Evolutionary conservation across 2,888 invertebrate species (phyloP).

Genomic region (Rotaria sp.): DNA sequence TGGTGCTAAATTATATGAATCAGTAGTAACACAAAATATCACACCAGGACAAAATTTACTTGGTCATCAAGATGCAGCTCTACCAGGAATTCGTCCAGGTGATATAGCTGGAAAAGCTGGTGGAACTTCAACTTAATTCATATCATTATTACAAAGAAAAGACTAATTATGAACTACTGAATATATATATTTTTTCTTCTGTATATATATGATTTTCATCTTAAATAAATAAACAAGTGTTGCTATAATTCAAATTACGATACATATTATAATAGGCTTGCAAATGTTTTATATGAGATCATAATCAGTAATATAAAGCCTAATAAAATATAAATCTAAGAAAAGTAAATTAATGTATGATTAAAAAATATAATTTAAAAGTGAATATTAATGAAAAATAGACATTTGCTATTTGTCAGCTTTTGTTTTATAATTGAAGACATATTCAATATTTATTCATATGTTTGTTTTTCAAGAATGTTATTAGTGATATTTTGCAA

Average conservation of each 20-base stretch:
- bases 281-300: too few species aligned
- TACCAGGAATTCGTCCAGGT: neutral
- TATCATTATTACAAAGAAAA: neutral
- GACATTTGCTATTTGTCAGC: too few species aligned
- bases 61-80: neutral
- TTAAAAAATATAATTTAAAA: too few species aligned
- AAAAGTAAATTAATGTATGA: too few species aligned
- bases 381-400: too few species aligned
- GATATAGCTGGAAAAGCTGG: neutral
- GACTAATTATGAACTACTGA: neutral
- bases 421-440: too few species aligned
- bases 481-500: too few species aligned
- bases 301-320: neutral
- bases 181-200: neutral
- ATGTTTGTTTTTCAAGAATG: too few species aligned
- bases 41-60: neutral
- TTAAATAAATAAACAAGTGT: neutral
- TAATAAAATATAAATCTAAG: too few species aligned
- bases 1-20: neutral
- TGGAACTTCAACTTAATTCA: neutral
- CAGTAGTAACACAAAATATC: neutral
- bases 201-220: neutral
- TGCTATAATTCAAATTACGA: neutral
- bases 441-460: too few species aligned
- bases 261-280: neutral